A percentile compares a stretch with the other conserved stretches of the same genome.
Evolutionary conservation across 1,140 invertebrate species (phyloP).

Genomic region (Adelges cooleyi): DNA sequence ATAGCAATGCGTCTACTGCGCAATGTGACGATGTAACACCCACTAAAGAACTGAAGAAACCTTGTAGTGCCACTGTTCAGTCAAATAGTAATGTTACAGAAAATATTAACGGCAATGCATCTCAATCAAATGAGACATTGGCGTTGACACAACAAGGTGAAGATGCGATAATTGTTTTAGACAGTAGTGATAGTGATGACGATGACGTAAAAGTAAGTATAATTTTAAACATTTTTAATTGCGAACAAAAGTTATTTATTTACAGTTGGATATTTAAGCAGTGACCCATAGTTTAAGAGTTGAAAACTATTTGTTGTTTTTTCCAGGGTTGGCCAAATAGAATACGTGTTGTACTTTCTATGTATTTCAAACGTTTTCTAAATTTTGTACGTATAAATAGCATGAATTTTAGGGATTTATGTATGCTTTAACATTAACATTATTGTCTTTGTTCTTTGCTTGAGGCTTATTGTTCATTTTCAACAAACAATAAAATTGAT

Average conservation of each 20-base stretch:
- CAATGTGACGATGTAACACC: too few species aligned
- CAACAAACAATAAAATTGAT: too few species aligned
- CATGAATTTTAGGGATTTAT: not conserved
- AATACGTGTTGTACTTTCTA: not conserved
- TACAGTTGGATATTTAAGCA: constrained; percentile 1
- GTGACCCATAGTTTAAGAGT: not conserved
- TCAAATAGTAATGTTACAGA: too few species aligned
- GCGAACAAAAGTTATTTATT: not conserved
- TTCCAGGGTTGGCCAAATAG: not conserved
- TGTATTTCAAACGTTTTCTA: not conserved
- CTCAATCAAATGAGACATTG: not conserved
- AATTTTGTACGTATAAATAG: not conserved
- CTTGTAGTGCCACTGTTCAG: too few species aligned
- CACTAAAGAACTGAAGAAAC: too few species aligned
- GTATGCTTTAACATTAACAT: too few species aligned
- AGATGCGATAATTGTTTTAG: not conserved
- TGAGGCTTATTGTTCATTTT: too few species aligned
- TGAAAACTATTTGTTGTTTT: constrained; percentile 2
- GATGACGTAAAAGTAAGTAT: constrained; percentile 4
- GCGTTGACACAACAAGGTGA: not conserved
- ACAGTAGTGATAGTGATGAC: not conserved
- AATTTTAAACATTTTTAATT: not conserved
- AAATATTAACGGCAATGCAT: too few species aligned
- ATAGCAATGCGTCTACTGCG: too few species aligned
- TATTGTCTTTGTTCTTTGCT: too few species aligned